A percentile compares a stretch with the other conserved stretches of the same genome.
Evolutionary conservation across 2,888 invertebrate genomes (phyloP).

Genomic region (Ptychoptera albimana): DNA sequence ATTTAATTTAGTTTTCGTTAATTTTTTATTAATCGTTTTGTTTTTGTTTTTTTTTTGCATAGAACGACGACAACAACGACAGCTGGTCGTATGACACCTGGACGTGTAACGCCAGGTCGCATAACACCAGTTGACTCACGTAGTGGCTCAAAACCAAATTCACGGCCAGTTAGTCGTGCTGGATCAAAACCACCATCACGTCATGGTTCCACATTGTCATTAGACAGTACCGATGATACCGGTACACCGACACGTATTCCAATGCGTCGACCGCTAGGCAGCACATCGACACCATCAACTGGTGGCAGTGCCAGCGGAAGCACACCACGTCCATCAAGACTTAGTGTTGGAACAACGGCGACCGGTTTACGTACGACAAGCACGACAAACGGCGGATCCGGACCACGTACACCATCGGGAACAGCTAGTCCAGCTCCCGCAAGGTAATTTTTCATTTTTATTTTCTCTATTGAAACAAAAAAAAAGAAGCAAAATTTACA

Average conservation of each 20-base stretch:
- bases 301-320: constrained; percentile 36
- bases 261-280: constrained; percentile 43
- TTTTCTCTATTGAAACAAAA: constrained; percentile 23
- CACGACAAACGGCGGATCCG: constrained; percentile 37
- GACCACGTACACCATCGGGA: constrained; percentile 63
- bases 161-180: constrained; percentile 68
- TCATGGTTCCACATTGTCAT: constrained; percentile 80
- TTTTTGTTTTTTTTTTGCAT: constrained; percentile 19
- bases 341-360: constrained; percentile 41
- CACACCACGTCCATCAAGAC: constrained; percentile 36
- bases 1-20: not conserved
- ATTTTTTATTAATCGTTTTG: constrained; percentile 4
- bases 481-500: constrained; percentile 11
- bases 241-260: constrained; percentile 73
- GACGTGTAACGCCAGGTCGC: constrained; percentile 14
- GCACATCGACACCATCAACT: constrained; percentile 37
- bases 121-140: constrained; percentile 62
- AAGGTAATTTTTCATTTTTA: constrained; percentile 37
- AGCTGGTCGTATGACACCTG: constrained; percentile 23
- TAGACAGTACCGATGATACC: constrained; percentile 82
- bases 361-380: constrained; percentile 44
- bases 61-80: constrained; percentile 24
- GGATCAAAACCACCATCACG: constrained; percentile 87
- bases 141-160: constrained; percentile 63
- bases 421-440: constrained; percentile 59